Percentiles rank a stretch among this genome's conserved stretches.
Evolutionary conservation across 2,113 vertebrate species (phyloP).

Genomic region (Dromiciops gliroides): DNA sequence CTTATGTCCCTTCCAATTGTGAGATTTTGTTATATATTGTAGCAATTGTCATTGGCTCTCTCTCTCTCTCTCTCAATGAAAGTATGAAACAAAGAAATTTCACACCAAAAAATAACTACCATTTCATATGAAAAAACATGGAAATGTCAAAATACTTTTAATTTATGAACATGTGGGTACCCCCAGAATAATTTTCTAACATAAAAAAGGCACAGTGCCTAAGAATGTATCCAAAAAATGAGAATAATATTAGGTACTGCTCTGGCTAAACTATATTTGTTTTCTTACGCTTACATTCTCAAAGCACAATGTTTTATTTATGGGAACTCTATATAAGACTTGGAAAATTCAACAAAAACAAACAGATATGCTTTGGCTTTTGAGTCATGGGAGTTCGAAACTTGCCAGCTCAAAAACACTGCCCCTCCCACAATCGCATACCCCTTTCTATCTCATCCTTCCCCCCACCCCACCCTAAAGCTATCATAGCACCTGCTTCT

Average conservation of each 20-base stretch:
- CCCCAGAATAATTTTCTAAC: constrained; percentile 33
- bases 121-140: background rate
- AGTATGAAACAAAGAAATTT: background rate
- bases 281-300: constrained; percentile 65
- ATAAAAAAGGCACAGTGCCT: constrained; percentile 47
- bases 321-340: constrained; percentile 77
- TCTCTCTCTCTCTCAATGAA: background rate
- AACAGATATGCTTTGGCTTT: constrained; percentile 62
- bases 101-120: constrained; percentile 31
- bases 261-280: constrained; percentile 47
- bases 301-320: constrained; percentile 73
- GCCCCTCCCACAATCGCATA: background rate
- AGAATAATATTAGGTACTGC: constrained; percentile 11
- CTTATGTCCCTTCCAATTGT: background rate
- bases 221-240: constrained; percentile 28
- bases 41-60: background rate
- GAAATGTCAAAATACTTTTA: constrained; percentile 25
- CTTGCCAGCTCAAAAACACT: background rate
- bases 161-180: constrained; percentile 29
- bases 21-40: background rate
- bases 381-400: constrained; percentile 41
- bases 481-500: background rate
- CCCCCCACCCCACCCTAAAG: background rate
- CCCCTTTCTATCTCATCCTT: background rate
- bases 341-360: constrained; percentile 73